These are phyloP conservation scores for Pocillopora grandis DNA, from an alignment of 92 coral and sea anemone genomes.

Conservation along the genomic window DNA sequence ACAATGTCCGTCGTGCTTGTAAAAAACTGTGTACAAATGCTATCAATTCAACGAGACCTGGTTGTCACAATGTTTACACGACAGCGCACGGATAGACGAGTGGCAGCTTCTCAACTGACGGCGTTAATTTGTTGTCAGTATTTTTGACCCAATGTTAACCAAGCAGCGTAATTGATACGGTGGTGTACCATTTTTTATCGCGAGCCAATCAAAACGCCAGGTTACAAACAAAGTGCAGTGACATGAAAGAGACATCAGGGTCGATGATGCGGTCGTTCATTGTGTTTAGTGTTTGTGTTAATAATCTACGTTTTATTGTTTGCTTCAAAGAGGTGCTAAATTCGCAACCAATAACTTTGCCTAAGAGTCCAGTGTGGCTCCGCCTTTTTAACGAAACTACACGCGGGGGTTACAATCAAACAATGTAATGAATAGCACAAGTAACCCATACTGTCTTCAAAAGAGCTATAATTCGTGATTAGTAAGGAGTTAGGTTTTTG, in stretches of 20 bases:
- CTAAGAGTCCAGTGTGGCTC: conserved; percentile 10
- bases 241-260: conserved; percentile 26
- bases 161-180: conserved; percentile 46
- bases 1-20: not conserved
- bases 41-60: not conserved
- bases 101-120: conserved; percentile 8
- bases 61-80: not conserved
- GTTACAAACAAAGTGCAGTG: conserved; percentile 37
- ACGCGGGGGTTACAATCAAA: conserved; percentile 46
- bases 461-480: conserved; percentile 45
- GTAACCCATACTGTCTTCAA: conserved; percentile 40
- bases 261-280: conserved; percentile 15
- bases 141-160: conserved; percentile 31
- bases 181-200: conserved; percentile 30
- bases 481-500: conserved; percentile 41
- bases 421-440: conserved; percentile 31
- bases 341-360: conserved; percentile 36
- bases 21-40: not conserved
- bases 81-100: not conserved
- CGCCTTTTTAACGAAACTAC: conserved; percentile 46
- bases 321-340: conserved; percentile 46
- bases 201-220: conserved; percentile 32
- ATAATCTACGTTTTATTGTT: conserved; percentile 44
- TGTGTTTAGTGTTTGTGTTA: conserved; percentile 43
- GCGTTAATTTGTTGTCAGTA: conserved; percentile 35